Conservation (phyloP, 2,797 vertebrate species). For the Sarcophilus harrisii region DNA sequence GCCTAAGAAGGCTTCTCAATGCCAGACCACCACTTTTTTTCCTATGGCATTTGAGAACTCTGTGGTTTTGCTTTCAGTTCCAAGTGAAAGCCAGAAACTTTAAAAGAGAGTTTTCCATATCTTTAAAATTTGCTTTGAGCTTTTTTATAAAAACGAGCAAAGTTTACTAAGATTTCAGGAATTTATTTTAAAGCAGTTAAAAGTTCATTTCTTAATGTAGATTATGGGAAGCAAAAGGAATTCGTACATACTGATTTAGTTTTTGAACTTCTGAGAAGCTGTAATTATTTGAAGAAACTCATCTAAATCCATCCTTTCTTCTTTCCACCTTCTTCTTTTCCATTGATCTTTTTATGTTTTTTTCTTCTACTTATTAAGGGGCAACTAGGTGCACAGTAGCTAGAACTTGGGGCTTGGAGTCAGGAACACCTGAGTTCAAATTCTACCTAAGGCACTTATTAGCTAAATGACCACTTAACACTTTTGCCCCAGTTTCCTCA, state of each 20-base stretch:
- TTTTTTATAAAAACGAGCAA: background rate
- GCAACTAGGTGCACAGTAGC: background rate
- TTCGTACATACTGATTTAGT: background rate
- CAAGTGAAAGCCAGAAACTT: constrained; percentile 60
- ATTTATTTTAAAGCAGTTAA: constrained; percentile 24
- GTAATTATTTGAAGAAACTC: rapidly evolving
- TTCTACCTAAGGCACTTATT: background rate
- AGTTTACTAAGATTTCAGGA: background rate
- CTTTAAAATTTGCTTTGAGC: constrained; percentile 1
- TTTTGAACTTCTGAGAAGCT: background rate
- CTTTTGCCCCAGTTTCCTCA: background rate
- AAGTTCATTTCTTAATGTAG: background rate
- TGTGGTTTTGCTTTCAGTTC: constrained; percentile 43
- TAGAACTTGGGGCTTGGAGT: background rate
- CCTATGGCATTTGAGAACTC: constrained; percentile 43
- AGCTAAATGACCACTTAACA: background rate
- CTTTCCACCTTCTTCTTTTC: background rate
- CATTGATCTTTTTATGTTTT: background rate
- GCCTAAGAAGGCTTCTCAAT: background rate
- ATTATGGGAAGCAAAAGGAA: background rate
- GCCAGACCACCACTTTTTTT: constrained; percentile 9
- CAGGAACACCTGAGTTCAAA: background rate
- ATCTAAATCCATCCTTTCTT: background rate
- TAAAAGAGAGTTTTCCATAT: constrained; percentile 22
- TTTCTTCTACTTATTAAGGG: background rate